phyloP scores from a whole-genome alignment of 2,797 vertebrate genomes.

The Ctenochaetus hawaiiensis region DNA sequence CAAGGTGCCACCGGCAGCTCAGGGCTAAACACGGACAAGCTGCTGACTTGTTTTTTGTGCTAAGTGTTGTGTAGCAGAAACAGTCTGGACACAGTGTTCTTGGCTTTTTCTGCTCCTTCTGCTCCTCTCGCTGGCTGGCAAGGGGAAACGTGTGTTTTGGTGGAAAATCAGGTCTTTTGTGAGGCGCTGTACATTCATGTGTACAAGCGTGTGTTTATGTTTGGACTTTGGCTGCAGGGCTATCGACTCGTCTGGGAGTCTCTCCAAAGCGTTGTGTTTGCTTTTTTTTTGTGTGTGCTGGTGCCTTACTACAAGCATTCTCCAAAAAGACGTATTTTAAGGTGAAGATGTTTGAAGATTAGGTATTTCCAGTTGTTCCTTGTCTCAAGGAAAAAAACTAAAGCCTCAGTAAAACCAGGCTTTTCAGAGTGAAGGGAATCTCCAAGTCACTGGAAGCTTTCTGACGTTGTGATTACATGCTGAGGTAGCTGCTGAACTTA shows the following conservation, averaged over 20 bases:
- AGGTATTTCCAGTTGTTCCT: not conserved
- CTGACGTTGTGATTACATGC: too few species aligned
- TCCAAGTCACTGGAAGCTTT: too few species aligned
- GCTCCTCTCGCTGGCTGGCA: conserved; percentile 26
- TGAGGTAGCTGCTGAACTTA: too few species aligned
- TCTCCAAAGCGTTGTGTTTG: conserved; percentile 16
- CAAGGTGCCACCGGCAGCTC: conserved; percentile 17
- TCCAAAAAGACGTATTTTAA: not conserved
- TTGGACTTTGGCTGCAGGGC: conserved; percentile 42
- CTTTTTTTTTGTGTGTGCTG: not conserved
- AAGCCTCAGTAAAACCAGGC: not conserved
- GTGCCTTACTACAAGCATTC: not conserved
- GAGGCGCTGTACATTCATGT: not conserved
- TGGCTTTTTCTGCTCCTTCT: conserved; percentile 1
- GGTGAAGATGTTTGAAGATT: not conserved
- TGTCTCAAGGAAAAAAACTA: not conserved
- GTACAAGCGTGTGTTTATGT: not conserved
- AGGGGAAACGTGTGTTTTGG: conserved; percentile 43
- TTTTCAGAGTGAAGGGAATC: not conserved
- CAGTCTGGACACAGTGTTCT: conserved; percentile 53
- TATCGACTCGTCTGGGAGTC: conserved; percentile 3
- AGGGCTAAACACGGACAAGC: conserved; percentile 22
- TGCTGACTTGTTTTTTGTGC: conserved; percentile 31
- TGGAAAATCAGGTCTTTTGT: conserved; percentile 42
- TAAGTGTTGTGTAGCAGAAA: conserved; percentile 1